These are phyloP conservation scores for Tetranychus truncatus DNA, from an alignment of 2,888 invertebrate species.

Conservation along the genomic window DNA sequence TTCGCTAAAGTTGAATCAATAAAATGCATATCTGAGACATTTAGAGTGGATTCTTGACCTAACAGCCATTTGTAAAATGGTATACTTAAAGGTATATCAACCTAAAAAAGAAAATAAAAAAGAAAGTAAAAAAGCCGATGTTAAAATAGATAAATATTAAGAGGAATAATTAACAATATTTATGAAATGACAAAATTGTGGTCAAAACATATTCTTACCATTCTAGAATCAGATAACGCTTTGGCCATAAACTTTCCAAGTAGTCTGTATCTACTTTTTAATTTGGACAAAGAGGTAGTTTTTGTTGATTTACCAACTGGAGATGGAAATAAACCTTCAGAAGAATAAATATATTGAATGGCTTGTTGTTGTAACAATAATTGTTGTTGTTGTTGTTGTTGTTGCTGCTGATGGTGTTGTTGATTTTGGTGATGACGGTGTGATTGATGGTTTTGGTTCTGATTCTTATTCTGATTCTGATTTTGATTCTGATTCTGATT, in stretches of 20 bases:
- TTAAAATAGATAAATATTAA: neutral
- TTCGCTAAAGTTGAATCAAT: slow-evolving; percentile 68
- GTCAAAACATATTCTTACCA: slow-evolving; percentile 43
- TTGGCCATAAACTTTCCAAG: slow-evolving; percentile 97
- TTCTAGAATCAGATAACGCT: slow-evolving; percentile 94
- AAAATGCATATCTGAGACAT: slow-evolving; percentile 57
- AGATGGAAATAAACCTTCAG: slow-evolving; percentile 71
- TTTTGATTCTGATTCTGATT: neutral
- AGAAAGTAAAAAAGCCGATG: neutral
- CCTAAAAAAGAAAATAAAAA: slow-evolving; percentile 43
- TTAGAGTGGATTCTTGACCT: slow-evolving; percentile 57
- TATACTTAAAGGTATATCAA: slow-evolving; percentile 85
- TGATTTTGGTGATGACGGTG: slow-evolving; percentile 7
- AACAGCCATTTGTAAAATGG: slow-evolving; percentile 92
- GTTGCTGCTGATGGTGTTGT: slow-evolving; percentile 3
- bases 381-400: slow-evolving; percentile 2
- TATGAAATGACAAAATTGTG: too few relatives aligned
- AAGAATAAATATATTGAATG: slow-evolving; percentile 50
- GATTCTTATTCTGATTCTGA: neutral
- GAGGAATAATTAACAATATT: slow-evolving; percentile 6
- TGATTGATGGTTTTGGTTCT: neutral
- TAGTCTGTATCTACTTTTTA: slow-evolving; percentile 80
- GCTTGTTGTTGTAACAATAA: slow-evolving; percentile 5
- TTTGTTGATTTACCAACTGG: slow-evolving; percentile 71
- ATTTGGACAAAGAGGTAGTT: slow-evolving; percentile 51